phyloP scores from a whole-genome alignment of 2,888 invertebrate species.

The Tipula confusa region DNA sequence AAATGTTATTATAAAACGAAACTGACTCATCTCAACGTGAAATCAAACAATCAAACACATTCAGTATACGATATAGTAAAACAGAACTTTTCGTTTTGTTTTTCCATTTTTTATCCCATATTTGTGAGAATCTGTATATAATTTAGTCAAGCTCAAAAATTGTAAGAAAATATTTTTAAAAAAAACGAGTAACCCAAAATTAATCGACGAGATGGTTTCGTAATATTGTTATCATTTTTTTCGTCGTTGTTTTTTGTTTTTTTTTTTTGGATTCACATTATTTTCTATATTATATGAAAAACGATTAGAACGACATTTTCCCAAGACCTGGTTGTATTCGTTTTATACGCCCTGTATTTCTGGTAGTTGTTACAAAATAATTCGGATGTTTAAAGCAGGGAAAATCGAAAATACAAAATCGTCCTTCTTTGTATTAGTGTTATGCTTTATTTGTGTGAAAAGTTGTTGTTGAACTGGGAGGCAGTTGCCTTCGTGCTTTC shows the following conservation, averaged over 20 bases:
- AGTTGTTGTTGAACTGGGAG: slow-evolving; percentile 25
- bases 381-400: slow-evolving; percentile 25
- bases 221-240: slow-evolving; percentile 17
- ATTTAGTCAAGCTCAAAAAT: neutral
- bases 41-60: slow-evolving; percentile 15
- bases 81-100: no score
- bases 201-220: slow-evolving; percentile 25
- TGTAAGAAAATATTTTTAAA: neutral
- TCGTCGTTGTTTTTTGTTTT: no score
- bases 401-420: neutral
- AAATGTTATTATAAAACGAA: neutral
- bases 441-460: slow-evolving; percentile 12
- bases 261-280: neutral
- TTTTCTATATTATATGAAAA: neutral
- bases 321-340: slow-evolving; percentile 25
- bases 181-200: slow-evolving; percentile 25
- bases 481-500: neutral
- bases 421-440: neutral
- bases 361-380: slow-evolving; percentile 25
- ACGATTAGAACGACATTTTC: slow-evolving; percentile 25
- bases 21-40: slow-evolving; percentile 20
- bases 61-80: neutral
- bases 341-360: slow-evolving; percentile 25
- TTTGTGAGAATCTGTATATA: neutral
- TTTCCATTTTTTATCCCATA: neutral